These are phyloP conservation scores for Arctocebus calabarensis DNA, from an alignment of 2,797 vertebrate species.

Conservation along the genomic window DNA sequence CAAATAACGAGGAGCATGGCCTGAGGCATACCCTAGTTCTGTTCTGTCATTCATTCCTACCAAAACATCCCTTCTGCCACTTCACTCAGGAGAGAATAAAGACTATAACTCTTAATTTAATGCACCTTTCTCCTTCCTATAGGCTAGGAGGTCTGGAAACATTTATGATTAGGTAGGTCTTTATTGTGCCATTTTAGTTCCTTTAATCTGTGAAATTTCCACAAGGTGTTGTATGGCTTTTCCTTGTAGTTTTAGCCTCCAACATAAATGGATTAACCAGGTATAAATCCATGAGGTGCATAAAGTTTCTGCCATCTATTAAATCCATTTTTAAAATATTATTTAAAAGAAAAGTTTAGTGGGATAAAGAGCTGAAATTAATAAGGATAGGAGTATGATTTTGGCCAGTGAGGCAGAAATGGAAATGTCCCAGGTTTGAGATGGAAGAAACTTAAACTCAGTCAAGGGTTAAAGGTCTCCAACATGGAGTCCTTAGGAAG, in stretches of 20 bases:
- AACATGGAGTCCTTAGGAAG: not conserved
- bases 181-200: not conserved
- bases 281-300: not conserved
- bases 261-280: not conserved
- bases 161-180: not conserved
- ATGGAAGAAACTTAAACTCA: constrained; percentile 33
- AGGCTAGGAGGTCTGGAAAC: not conserved
- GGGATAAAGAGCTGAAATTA: not conserved
- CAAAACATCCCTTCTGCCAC: constrained; percentile 27
- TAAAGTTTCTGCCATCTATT: constrained; percentile 10
- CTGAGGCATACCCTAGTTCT: not conserved
- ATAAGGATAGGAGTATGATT: not conserved
- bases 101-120: constrained; percentile 18
- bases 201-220: constrained; percentile 13
- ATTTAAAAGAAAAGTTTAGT: not conserved
- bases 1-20: constrained; percentile 4
- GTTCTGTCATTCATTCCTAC: not conserved
- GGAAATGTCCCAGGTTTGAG: not conserved
- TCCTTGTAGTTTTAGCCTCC: not conserved
- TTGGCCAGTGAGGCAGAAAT: not conserved
- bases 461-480: not conserved
- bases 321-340: not conserved
- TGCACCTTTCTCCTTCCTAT: constrained; percentile 11
- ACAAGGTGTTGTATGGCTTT: not conserved
- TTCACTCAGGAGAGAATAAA: constrained; percentile 32